Conservation (phyloP, 2,888 invertebrate genomes). For the Drosophila parthenogenetica region DNA sequence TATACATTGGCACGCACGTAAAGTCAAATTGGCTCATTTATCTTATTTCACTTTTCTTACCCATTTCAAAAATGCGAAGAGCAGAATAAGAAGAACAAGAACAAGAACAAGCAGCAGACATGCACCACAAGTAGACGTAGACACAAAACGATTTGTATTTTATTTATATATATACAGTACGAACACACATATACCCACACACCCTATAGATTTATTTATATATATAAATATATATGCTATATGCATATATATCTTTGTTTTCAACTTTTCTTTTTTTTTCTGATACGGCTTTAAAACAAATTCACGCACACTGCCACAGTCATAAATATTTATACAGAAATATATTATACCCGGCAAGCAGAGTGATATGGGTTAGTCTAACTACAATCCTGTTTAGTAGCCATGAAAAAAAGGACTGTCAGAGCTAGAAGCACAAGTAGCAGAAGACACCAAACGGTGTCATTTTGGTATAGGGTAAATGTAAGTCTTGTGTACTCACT, state of each 20-base stretch:
- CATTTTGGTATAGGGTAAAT: too few species aligned
- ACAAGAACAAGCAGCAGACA: neutral
- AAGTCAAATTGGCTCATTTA: slow-evolving; percentile 70
- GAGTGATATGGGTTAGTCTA: neutral
- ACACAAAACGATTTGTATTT: slow-evolving; percentile 34
- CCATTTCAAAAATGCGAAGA: slow-evolving; percentile 50
- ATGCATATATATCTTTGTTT: slow-evolving; percentile 4
- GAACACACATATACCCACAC: neutral
- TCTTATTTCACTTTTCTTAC: slow-evolving; percentile 67
- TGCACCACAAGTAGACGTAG: slow-evolving; percentile 9
- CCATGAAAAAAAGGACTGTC: too few species aligned
- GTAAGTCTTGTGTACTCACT: too few species aligned
- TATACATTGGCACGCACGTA: slow-evolving; percentile 41
- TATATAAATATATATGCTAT: neutral
- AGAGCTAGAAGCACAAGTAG: too few species aligned
- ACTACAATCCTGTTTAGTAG: too few species aligned
- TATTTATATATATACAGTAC: slow-evolving; percentile 7
- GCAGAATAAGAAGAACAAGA: neutral
- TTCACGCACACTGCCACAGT: slow-evolving; percentile 38
- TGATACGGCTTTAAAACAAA: slow-evolving; percentile 45
- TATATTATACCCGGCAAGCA: neutral
- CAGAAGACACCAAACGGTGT: too few species aligned
- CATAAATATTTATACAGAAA: slow-evolving; percentile 44
- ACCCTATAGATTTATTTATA: slow-evolving; percentile 1
- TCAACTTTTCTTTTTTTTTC: neutral